Evolutionary conservation across 2,113 vertebrate species (phyloP), one percentile per base, ranked within the genome.

Genomic region (Lontra canadensis): DNA sequence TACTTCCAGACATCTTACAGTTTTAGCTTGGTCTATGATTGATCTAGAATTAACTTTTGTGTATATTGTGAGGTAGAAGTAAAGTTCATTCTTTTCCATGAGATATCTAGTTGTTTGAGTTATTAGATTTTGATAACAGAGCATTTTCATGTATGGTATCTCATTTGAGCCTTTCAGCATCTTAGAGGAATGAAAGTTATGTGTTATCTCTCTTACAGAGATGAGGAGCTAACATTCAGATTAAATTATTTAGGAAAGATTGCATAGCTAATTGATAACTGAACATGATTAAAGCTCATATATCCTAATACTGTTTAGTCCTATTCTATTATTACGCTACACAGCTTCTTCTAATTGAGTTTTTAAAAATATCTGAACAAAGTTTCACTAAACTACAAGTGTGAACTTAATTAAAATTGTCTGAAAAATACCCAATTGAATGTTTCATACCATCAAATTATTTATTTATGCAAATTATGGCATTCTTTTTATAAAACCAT

Each of bases 401-500:
- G 78, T 44, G 67, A 67, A 55, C 26, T 93, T 94, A 94, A 94
- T 95, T 96, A 89, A 97, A 87, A 93, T 88, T 96, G 44, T 80
- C 59, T 76, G 79, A 59, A 90, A 97, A 96, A 84, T 93, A 67
- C 47, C 13, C 34, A 76, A 0, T 94, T n/a, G 84, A 97, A 90
- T 83, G 61, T 49, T 92, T 88, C 39, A 90, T 88, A 59, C 42
- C 67, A 78, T 90, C 61, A 90, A 85, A 92, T 96, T 94, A 59
- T 76, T 57, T 97, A 88, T 96, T 97, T 97, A 97, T 36, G 93
- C 4, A 97, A 93, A 87, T 96, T 74, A 44, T 29, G 36, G 73
- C 93, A 91, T 95, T 97, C 42, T 88, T 98, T 90, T 98, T 86
- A 88, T 98, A 92, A 97, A 98, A 76, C 95, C 59, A 90, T 69